Conservation (phyloP, 2,888 invertebrate species). For the Diadegma fenestrale region DNA sequence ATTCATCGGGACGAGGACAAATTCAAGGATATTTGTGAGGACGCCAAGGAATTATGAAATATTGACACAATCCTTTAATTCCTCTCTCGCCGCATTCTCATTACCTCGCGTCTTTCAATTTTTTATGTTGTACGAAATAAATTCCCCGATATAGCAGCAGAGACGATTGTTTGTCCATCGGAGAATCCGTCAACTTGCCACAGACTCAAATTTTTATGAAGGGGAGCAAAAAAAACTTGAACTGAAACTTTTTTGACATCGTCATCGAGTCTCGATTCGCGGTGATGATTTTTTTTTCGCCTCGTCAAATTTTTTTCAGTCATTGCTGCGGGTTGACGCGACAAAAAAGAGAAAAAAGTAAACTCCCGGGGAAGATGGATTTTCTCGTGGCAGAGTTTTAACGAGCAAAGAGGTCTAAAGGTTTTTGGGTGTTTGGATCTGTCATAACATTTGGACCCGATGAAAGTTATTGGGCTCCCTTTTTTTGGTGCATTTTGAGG, state of each 20-base stretch:
- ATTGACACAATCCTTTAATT: not conserved
- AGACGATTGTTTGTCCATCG: too few relatives aligned
- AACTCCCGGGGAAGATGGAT: constrained; percentile 32
- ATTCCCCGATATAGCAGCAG: too few relatives aligned
- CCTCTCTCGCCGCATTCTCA: not conserved
- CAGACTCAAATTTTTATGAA: too few relatives aligned
- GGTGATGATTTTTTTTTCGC: constrained; percentile 56
- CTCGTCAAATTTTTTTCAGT: constrained; percentile 42
- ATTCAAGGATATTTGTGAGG: not conserved
- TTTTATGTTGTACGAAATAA: not conserved
- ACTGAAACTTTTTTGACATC: not conserved
- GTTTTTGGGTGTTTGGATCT: constrained; percentile 68
- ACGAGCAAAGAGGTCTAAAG: not conserved
- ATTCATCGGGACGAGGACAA: not conserved
- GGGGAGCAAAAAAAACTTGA: too few relatives aligned
- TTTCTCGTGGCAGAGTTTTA: constrained; percentile 21
- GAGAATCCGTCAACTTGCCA: too few relatives aligned
- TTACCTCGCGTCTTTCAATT: not conserved
- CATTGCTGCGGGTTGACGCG: not conserved
- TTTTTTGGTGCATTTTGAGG: constrained; percentile 73
- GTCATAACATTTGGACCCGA: constrained; percentile 84
- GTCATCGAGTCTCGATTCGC: constrained; percentile 44
- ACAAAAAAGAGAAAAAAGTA: constrained; percentile 15
- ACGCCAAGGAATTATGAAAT: not conserved
- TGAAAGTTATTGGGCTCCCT: constrained; percentile 77